phyloP scores from a whole-genome alignment of 2,888 invertebrate species.

The Leucophenga montana region DNA sequence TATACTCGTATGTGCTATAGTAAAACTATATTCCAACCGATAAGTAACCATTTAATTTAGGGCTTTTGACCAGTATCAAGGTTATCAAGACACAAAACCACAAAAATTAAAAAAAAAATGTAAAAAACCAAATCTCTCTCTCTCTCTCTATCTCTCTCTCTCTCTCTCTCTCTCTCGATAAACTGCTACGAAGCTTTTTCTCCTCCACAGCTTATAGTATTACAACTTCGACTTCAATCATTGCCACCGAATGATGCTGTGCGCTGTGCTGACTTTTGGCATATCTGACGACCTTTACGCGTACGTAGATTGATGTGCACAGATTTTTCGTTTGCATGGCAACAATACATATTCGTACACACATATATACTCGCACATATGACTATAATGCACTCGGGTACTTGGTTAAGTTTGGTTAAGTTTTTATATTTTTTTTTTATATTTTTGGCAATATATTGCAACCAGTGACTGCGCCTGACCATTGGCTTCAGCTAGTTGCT shows the following conservation, averaged over 20 bases:
- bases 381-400: not conserved
- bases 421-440: conserved; percentile 27
- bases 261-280: conserved; percentile 56
- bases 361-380: no score
- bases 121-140: not conserved
- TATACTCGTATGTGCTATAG: no score
- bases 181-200: conserved; percentile 24
- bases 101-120: not conserved
- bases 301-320: conserved; percentile 49
- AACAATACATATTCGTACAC: conserved; percentile 36
- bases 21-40: no score
- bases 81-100: not conserved
- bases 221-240: not conserved
- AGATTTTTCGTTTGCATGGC: conserved; percentile 22
- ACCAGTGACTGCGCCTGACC: conserved; percentile 54
- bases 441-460: conserved; percentile 50
- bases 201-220: not conserved
- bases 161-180: no score
- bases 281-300: conserved; percentile 61
- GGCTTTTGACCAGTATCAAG: conserved; percentile 9
- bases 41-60: not conserved
- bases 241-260: conserved; percentile 10
- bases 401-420: conserved; percentile 15
- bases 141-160: not conserved
- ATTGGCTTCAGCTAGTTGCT: conserved; percentile 36